Base-by-base conservation (phyloP, 2,888 invertebrate species). In the Calliphora vomitoria region DNA sequence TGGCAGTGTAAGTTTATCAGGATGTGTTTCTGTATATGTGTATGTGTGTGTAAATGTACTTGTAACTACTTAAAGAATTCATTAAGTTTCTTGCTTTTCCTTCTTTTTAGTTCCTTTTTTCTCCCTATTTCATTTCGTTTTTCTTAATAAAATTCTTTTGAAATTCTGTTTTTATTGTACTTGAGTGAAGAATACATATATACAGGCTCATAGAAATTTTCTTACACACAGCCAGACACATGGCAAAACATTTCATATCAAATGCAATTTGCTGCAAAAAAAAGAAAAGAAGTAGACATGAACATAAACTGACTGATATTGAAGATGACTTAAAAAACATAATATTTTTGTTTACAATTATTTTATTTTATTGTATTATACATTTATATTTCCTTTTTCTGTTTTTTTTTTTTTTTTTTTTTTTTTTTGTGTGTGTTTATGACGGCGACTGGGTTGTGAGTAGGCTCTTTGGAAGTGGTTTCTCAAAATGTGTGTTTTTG, bases 321-420 rank as follows among this genome's bases (percentile, higher is more conserved):
- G 83, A 83, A 83, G 83, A 83, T 83, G 83, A 78, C 78, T 83
- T 83, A 44, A 78, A 83, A 64, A 82, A 74, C 74, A 83, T 83
- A 83, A 83, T 44, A 83, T 83, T 83, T 78, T 83, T 71, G 71
- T 83, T 83, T 72, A 78, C 83, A 78, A 83, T 83, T 83, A 83
- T 78, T 74, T 38, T 53, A 71, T 71, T 71, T 31, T 72, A 20
- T 82, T 75, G 10, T 38, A 20, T 58, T 74, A 25, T 64, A 38
- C 62, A 64, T 25, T 35, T 66, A 8, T 20, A 20, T 20, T 4
- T 62, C 11, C 35, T 62, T 35, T 4, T 4, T 2, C 62, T 47
- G 47, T 8, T 15, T 50, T 41, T 10, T 60, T 20, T 58, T 58
- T 20, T 4, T 2, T 75, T 47, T 62, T 8, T 15, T 50, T 41